phyloP scores from a whole-genome alignment of 2,113 vertebrate genomes.

The Psilopsiagon aurifrons region DNA sequence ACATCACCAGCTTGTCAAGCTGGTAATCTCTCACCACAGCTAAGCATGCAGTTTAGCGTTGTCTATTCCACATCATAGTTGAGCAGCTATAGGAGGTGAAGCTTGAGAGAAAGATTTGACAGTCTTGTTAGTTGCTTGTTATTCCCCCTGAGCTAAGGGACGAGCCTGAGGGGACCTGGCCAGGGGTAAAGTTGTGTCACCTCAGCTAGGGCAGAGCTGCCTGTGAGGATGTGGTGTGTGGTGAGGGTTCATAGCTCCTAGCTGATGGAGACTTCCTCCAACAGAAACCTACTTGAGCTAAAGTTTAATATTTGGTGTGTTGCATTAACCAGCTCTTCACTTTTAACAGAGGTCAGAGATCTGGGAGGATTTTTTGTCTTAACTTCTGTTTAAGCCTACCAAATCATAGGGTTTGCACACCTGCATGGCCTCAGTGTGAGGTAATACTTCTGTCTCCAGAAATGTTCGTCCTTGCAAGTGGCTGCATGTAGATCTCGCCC shows the following conservation, averaged over 20 bases:
- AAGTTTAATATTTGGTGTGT: neutral
- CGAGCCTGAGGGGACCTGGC: accelerated
- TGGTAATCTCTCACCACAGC: slow-evolving; percentile 2
- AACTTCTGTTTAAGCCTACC: neutral
- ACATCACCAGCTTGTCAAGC: slow-evolving; percentile 21
- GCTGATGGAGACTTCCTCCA: neutral
- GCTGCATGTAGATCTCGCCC: neutral
- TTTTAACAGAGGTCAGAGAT: neutral
- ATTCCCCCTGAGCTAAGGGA: neutral
- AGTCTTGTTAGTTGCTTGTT: accelerated
- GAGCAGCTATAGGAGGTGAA: accelerated
- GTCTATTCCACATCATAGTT: neutral
- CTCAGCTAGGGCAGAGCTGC: neutral
- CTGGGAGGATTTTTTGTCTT: neutral
- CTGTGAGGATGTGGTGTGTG: neutral
- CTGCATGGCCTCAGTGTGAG: neutral
- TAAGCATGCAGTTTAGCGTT: neutral
- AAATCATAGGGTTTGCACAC: neutral
- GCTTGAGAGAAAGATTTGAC: neutral
- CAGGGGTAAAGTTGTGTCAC: neutral
- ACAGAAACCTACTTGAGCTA: neutral
- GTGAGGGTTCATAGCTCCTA: neutral
- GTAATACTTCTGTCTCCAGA: neutral
- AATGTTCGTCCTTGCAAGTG: neutral
- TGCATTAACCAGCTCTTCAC: neutral